phyloP scores from a whole-genome alignment of 2,797 vertebrate species.

The Pseudotriccus pelzelni region DNA sequence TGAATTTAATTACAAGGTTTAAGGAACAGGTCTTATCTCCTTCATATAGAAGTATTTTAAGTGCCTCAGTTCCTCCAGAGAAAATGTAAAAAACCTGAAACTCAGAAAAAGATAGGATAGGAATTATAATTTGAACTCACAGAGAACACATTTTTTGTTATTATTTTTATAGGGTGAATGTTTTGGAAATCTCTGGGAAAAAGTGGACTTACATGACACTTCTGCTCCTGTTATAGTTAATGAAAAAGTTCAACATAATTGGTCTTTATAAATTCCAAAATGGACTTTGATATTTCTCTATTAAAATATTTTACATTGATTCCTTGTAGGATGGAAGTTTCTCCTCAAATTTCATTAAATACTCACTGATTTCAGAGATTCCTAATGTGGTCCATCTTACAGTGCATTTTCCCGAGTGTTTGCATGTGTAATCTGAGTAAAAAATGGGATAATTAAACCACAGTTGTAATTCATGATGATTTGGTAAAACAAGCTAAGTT shows the following conservation, averaged over 20 bases:
- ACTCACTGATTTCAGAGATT: neutral
- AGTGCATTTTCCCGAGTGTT: neutral
- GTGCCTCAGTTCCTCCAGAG: neutral
- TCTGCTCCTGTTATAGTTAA: neutral
- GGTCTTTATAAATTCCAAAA: neutral
- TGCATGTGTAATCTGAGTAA: neutral
- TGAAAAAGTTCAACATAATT: neutral
- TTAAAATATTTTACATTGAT: neutral
- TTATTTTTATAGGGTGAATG: neutral
- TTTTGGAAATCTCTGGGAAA: neutral
- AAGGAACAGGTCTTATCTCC: neutral
- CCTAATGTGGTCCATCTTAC: neutral
- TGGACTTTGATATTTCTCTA: neutral
- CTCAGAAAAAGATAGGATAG: neutral
- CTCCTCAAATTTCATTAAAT: neutral
- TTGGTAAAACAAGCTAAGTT: neutral
- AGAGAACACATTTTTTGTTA: neutral
- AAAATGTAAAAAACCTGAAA: neutral
- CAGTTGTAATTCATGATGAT: neutral
- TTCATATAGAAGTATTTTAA: neutral
- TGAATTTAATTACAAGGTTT: constrained; percentile 4
- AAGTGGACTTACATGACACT: neutral
- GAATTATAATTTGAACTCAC: neutral
- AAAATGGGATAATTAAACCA: neutral
- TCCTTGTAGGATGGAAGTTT: neutral